Conservation (phyloP, 2,888 invertebrate genomes). For the Rhimphoctona megacephalus region DNA sequence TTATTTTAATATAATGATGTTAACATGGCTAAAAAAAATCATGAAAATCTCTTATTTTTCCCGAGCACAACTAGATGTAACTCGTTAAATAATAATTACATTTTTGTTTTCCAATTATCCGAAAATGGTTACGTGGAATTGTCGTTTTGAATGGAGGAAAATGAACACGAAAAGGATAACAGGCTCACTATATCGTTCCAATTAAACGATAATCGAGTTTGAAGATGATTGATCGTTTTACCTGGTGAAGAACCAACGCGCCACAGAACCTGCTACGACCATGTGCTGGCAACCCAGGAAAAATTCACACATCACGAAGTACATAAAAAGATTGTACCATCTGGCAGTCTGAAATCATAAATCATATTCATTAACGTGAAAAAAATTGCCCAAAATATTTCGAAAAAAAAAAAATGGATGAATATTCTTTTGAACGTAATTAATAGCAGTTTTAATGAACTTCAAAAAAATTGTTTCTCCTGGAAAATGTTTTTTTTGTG, state of each 20-base stretch:
- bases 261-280: slow-evolving; percentile 88
- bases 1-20: too few relatives aligned
- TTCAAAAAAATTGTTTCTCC: neutral
- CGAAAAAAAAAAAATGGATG: neutral
- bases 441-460: neutral
- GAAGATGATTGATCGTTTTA: slow-evolving; percentile 73
- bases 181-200: neutral
- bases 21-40: too few relatives aligned
- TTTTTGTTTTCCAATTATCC: neutral
- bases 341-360: slow-evolving; percentile 77
- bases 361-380: slow-evolving; percentile 16
- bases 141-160: neutral
- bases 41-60: too few relatives aligned
- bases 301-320: slow-evolving; percentile 88
- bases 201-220: slow-evolving; percentile 29
- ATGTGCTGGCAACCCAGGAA: slow-evolving; percentile 88
- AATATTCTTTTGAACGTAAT: neutral
- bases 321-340: slow-evolving; percentile 86
- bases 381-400: neutral
- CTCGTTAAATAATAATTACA: neutral
- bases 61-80: too few relatives aligned
- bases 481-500: neutral
- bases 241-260: slow-evolving; percentile 89
- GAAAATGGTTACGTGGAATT: neutral
- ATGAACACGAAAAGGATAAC: neutral